Evolutionary conservation across 1,140 invertebrate species (phyloP).

Genomic region (Maniola jurtina): DNA sequence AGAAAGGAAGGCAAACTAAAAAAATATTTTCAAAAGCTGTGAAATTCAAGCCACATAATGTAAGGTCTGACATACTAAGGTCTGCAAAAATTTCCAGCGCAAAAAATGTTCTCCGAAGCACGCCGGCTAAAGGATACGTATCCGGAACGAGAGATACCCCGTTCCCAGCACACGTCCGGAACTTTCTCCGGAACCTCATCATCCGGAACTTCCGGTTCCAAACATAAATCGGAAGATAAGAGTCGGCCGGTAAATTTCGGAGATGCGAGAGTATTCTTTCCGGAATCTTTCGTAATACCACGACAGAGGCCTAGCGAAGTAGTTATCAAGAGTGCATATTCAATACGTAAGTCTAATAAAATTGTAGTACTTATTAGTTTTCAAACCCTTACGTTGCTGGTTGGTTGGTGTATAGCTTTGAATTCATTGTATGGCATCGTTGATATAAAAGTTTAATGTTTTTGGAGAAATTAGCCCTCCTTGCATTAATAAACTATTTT

Average conservation of each 20-base stretch:
- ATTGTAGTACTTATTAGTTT: not conserved
- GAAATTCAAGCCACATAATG: not conserved
- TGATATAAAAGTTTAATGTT: too few species aligned
- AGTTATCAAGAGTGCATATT: conserved; percentile 57
- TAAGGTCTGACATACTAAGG: too few species aligned
- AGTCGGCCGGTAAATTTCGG: conserved; percentile 60
- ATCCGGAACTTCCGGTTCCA: conserved; percentile 72
- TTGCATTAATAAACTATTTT: too few species aligned
- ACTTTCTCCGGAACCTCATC: conserved; percentile 75
- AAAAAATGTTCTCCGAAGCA: conserved; percentile 63
- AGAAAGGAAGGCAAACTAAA: not conserved
- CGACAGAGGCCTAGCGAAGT: conserved; percentile 58
- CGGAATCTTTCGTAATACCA: conserved; percentile 72
- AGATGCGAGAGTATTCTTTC: conserved; percentile 72
- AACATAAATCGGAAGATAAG: conserved; percentile 59
- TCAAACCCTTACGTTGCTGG: too few species aligned
- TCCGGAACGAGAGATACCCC: conserved; percentile 46
- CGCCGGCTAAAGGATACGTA: conserved; percentile 58
- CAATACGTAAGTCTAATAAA: conserved; percentile 57
- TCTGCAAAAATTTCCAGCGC: conserved; percentile 41
- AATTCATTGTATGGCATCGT: too few species aligned
- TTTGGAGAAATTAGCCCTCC: too few species aligned
- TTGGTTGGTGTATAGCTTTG: too few species aligned
- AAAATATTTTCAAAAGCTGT: not conserved
- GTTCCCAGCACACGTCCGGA: conserved; percentile 60